Base-by-base conservation (phyloP, 2,888 invertebrate species). In the Chloromyia formosa region DNA sequence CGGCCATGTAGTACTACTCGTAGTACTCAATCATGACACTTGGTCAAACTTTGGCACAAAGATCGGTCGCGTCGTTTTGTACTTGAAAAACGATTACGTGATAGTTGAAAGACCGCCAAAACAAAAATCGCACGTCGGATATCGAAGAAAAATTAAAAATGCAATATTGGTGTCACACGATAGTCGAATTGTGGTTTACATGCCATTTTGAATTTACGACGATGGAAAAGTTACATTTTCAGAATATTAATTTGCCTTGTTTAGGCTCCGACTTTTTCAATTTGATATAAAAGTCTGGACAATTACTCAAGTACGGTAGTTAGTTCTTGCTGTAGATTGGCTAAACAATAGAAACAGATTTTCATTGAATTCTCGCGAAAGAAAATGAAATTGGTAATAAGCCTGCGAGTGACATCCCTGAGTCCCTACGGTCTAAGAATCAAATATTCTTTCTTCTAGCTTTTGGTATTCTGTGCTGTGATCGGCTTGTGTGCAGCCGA, bases 401-500 rank as follows among this genome's bases (percentile, higher is more conserved):
- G 16, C 18, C n/a, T n/a, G n/a, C n/a, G 2, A 16, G 9, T 12
- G 27, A 60, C n/a, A 60, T 60, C 1, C 18, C 7, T 20, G 14
- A 22, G 22, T 7, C 1, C 61, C 23, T 35, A 61, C 58, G 7
- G 7, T 35, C 27, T 49, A 7, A n/a, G 49, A 49, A n/a, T 35
- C 2, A 35, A 35, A 35, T 35, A 35, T 35, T 35, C 7, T 35
- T 35, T 7, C 27, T 35, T 35, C 27, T 7, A 82, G 81, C 22
- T 81, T 22, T 18, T 80, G n/a, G 66, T 78, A 58, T 40, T 81
- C 1, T 54, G 72, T 22, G 40, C 78, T 14, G 56, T 81, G 18
- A 42, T 80, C 22, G 76, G 61, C 1, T 16, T 76, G 7, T 75
- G 77, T 0, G 23, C 76, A 0, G 81, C 80, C 9, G 84, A 82